phyloP scores from a whole-genome alignment of 2,797 vertebrate genomes.

The Enoplosus armatus region DNA sequence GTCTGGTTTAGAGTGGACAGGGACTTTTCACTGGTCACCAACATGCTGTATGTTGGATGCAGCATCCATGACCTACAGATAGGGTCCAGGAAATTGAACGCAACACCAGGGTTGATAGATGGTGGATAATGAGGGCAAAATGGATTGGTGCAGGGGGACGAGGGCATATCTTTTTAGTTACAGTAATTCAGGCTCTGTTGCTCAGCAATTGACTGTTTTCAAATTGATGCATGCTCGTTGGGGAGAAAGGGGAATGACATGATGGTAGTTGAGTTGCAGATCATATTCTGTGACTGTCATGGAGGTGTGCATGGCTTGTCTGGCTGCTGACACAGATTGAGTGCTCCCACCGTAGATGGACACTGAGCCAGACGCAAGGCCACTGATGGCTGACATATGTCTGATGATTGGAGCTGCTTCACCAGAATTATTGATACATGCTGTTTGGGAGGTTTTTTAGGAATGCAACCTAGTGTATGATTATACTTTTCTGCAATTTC shows the following conservation, averaged over 20 bases:
- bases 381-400: constrained; percentile 81
- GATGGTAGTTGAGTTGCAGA: constrained; percentile 81
- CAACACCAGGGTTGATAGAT: constrained; percentile 43
- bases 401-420: constrained; percentile 69
- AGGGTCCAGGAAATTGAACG: constrained; percentile 43
- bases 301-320: constrained; percentile 74
- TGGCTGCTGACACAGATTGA: constrained; percentile 84
- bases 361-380: constrained; percentile 79
- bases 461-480: too few relatives aligned
- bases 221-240: constrained; percentile 70
- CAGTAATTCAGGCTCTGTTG: constrained; percentile 66
- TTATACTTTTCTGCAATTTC: too few relatives aligned
- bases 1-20: constrained; percentile 66
- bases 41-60: constrained; percentile 39
- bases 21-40: constrained; percentile 56
- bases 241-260: constrained; percentile 73
- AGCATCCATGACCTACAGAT: constrained; percentile 62
- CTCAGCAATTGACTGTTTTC: constrained; percentile 68
- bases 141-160: constrained; percentile 34
- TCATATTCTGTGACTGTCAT: constrained; percentile 82
- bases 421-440: constrained; percentile 64
- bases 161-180: constrained; percentile 52
- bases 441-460: constrained; percentile 26
- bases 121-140: constrained; percentile 39
- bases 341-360: constrained; percentile 74